These are phyloP conservation scores for Huso huso DNA, from an alignment of 2,797 vertebrate species.

Conservation along the genomic window DNA sequence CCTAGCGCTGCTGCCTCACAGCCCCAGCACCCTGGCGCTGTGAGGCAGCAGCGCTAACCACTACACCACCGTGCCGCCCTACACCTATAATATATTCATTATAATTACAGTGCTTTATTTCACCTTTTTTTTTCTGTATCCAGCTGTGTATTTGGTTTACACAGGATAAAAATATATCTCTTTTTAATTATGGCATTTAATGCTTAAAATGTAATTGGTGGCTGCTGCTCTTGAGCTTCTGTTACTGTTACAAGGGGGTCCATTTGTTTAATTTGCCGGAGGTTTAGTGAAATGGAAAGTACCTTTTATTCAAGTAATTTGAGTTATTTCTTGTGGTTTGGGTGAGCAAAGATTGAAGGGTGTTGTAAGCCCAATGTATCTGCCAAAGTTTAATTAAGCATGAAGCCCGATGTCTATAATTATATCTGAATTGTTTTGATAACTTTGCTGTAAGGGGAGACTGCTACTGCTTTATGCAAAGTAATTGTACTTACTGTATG, in stretches of 20 bases:
- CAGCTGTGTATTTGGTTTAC: constrained; percentile 54
- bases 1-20: no score
- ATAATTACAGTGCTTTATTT: constrained; percentile 52
- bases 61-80: neutral
- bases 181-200: constrained; percentile 55
- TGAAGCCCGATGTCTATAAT: constrained; percentile 51
- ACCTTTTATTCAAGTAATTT: constrained; percentile 63
- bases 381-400: constrained; percentile 58
- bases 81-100: constrained; percentile 42
- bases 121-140: constrained; percentile 24
- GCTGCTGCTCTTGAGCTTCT: constrained; percentile 41
- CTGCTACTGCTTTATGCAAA: neutral
- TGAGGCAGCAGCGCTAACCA: no score
- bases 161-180: constrained; percentile 52
- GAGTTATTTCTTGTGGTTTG: constrained; percentile 51
- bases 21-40: no score
- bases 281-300: constrained; percentile 66
- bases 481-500: neutral
- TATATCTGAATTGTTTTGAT: constrained; percentile 59
- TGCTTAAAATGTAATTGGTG: constrained; percentile 51
- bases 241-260: constrained; percentile 50
- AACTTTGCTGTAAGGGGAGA: constrained; percentile 37
- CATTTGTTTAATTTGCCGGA: constrained; percentile 46
- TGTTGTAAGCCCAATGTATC: constrained; percentile 30
- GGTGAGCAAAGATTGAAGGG: constrained; percentile 44